Conservation (phyloP, 2,888 invertebrate genomes). For the Hemistola chrysoprasaria region DNA sequence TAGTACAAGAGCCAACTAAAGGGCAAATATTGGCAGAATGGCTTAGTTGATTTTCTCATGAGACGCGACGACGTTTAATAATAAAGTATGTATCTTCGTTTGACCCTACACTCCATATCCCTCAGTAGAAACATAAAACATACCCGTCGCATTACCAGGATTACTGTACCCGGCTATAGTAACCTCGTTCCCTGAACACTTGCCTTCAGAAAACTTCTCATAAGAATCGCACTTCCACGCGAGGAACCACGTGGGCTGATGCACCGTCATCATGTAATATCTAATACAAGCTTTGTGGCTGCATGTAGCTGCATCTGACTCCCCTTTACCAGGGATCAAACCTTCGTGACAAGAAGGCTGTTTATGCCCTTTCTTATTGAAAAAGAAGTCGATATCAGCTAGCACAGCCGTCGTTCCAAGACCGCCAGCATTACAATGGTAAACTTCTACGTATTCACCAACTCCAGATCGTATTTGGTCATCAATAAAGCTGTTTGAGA, state of each 20-base stretch:
- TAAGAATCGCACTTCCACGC: conserved; percentile 66
- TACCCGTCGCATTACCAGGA: conserved; percentile 69
- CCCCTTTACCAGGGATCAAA: conserved; percentile 57
- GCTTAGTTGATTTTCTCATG: too few species aligned
- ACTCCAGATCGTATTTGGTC: conserved; percentile 78
- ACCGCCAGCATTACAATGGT: conserved; percentile 83
- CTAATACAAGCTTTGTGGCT: conserved; percentile 69
- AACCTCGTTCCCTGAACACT: conserved; percentile 58
- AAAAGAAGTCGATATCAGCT: conserved; percentile 82
- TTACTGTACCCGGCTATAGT: conserved; percentile 69
- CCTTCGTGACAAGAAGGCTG: conserved; percentile 79
- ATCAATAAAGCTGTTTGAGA: conserved; percentile 60
- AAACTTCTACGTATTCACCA: conserved; percentile 82
- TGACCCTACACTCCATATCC: conserved; percentile 50
- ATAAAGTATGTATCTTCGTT: too few species aligned
- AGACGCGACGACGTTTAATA: too few species aligned
- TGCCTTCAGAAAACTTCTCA: conserved; percentile 53
- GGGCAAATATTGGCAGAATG: too few species aligned
- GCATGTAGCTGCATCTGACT: conserved; percentile 64
- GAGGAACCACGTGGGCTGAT: conserved; percentile 52
- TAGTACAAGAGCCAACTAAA: too few species aligned
- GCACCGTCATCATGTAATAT: conserved; percentile 60
- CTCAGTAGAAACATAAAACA: conserved; percentile 66
- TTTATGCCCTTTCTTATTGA: conserved; percentile 79
- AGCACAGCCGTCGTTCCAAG: conserved; percentile 74